These are phyloP conservation scores for Orthosia gothica DNA, from an alignment of 2,888 invertebrate species.

Conservation along the genomic window DNA sequence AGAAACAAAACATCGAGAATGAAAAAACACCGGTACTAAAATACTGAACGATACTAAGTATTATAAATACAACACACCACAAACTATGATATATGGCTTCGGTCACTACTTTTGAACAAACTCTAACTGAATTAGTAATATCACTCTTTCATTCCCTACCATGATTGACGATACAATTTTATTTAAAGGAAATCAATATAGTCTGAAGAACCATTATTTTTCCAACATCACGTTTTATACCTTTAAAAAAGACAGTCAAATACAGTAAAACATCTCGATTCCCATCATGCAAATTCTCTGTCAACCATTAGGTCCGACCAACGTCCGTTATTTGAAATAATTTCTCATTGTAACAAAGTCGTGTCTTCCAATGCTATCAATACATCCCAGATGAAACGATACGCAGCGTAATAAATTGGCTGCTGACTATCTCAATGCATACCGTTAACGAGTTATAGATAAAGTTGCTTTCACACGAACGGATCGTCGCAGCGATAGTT, in stretches of 20 bases:
- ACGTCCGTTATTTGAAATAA: slow-evolving; percentile 69
- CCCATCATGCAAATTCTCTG: slow-evolving; percentile 60
- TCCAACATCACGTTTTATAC: slow-evolving; percentile 6
- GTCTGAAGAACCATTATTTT: neutral
- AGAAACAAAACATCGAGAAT: neutral
- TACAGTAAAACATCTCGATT: slow-evolving; percentile 44
- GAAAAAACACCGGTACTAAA: neutral
- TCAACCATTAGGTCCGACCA: slow-evolving; percentile 56
- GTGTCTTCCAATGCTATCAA: slow-evolving; percentile 77
- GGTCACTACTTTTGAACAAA: neutral
- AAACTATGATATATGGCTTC: slow-evolving; percentile 21
- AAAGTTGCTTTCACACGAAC: slow-evolving; percentile 68
- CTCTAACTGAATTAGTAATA: slow-evolving; percentile 25
- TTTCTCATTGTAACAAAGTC: slow-evolving; percentile 68
- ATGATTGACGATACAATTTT: neutral
- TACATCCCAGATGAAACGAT: slow-evolving; percentile 82
- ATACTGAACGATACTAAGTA: neutral
- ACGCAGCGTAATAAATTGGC: slow-evolving; percentile 86
- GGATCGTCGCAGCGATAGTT: slow-evolving; percentile 56
- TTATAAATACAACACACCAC: neutral
- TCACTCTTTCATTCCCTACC: neutral
- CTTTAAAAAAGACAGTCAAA: slow-evolving; percentile 18
- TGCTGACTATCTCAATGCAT: slow-evolving; percentile 80
- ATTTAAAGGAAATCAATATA: slow-evolving; percentile 7
- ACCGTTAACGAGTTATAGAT: slow-evolving; percentile 84